These are phyloP conservation scores for Apotomis capreana DNA, from an alignment of 2,888 invertebrate species.

Conservation along the genomic window DNA sequence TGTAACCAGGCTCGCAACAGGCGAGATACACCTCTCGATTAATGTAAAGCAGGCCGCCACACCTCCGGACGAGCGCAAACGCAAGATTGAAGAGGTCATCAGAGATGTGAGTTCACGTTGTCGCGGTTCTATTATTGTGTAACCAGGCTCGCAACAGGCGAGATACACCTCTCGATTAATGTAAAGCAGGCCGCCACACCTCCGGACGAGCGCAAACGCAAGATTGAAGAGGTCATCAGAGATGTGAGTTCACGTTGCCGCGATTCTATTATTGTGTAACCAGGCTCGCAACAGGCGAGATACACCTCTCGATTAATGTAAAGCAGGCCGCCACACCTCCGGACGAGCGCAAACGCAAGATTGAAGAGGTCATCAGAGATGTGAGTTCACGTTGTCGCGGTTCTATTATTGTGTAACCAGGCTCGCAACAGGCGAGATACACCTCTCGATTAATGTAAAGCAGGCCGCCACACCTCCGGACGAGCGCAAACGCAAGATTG, in stretches of 20 bases:
- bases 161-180: slow-evolving; percentile 93
- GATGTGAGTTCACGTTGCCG: slow-evolving; percentile 67
- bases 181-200: slow-evolving; percentile 93
- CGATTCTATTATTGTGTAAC: slow-evolving; percentile 6
- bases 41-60: slow-evolving; percentile 96
- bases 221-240: slow-evolving; percentile 87
- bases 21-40: slow-evolving; percentile 91
- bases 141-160: slow-evolving; percentile 85
- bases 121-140: not conserved
- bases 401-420: no score
- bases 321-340: slow-evolving; percentile 92
- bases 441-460: no score
- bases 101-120: slow-evolving; percentile 68
- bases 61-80: slow-evolving; percentile 88
- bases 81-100: slow-evolving; percentile 89
- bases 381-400: slow-evolving; percentile 78
- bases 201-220: slow-evolving; percentile 88
- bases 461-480: no score
- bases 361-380: slow-evolving; percentile 84
- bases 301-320: slow-evolving; percentile 94
- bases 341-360: slow-evolving; percentile 89
- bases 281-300: slow-evolving; percentile 86
- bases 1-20: slow-evolving; percentile 78
- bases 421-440: no score
- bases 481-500: no score